Conservation (phyloP, 2,113 vertebrate species). For the Raja brachyura region DNA sequence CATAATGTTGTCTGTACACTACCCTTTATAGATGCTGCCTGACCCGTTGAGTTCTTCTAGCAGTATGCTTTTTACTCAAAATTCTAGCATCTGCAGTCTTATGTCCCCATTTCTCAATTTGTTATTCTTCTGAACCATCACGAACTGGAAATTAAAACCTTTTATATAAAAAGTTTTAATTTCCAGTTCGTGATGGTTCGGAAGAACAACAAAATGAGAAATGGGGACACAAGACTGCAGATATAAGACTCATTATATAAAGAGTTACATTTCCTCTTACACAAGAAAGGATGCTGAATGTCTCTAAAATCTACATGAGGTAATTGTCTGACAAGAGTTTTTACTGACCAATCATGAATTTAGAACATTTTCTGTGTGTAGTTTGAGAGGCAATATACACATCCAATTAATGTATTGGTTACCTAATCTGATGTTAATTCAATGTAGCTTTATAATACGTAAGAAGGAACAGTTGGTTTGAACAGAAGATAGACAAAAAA, state of each 20-base stretch:
- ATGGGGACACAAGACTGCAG: too few relatives aligned
- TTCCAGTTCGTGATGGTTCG: too few relatives aligned
- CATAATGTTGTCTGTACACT: too few relatives aligned
- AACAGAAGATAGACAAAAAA: too few relatives aligned
- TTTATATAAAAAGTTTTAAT: too few relatives aligned
- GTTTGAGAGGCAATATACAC: background rate
- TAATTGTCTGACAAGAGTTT: background rate
- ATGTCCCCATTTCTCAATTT: background rate
- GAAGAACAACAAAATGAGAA: background rate
- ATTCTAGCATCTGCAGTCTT: too few relatives aligned
- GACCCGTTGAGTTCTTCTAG: too few relatives aligned
- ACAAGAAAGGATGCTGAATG: background rate
- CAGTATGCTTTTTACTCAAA: too few relatives aligned
- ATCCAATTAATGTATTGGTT: background rate
- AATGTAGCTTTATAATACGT: too few relatives aligned
- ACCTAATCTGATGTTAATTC: background rate
- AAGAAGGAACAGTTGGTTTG: too few relatives aligned
- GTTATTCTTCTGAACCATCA: background rate
- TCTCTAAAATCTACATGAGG: background rate
- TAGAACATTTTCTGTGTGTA: background rate
- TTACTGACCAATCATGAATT: background rate
- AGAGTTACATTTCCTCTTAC: background rate
- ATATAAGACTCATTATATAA: too few relatives aligned
- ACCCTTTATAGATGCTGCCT: too few relatives aligned
- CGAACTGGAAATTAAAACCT: background rate